Base-by-base conservation (phyloP, 2,888 invertebrate genomes). In the Dryococelus australis region DNA sequence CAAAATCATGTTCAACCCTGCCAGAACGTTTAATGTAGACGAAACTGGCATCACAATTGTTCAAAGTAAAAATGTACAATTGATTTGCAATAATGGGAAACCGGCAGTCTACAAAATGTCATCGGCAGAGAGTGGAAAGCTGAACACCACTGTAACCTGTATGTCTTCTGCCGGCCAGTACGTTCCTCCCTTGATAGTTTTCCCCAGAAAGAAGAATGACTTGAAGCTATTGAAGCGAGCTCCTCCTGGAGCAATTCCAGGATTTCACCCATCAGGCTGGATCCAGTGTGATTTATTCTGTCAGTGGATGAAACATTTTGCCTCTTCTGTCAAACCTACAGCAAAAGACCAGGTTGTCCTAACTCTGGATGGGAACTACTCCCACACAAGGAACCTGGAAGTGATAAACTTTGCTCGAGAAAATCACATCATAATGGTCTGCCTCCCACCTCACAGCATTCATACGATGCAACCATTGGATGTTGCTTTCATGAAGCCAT, bases 21-120 rank as follows among this genome's bases (percentile, higher is more conserved):
- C 87, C 35, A 84, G 86, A 83, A 87, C 88, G 16, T 89, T 87
- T 84, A 92, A 91, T 87, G 91, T 91, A 0, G 91, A 92, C 87
- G 92, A 92, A 89, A 91, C 91, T n/a, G 92, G 92, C 12, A 88
- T 92, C 20, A 88, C 90, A 43, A 90, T 91, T 20, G 91, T 92
- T 10, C 83, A 86, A 51, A 20, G 28, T 24, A 86, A 83, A 86
- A 35, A 51, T 51, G n/a, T 26, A 65, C 86, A 91, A 88, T 89
- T 92, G 27, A 87, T 92, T 53, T 90, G 90, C 12, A 88, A 86
- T 6, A 90, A 90, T 89, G 91, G 92, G 12, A 91, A 91, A 90
- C 87, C 89, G 78, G 91, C 91, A 89, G 90, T 92, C 47, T 91
- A 90, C 12, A 86, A 88, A 26, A 28, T 90, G 24, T 91, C 91